Base-by-base conservation (phyloP, 2,888 invertebrate species). In the Agrochola lychnidis region DNA sequence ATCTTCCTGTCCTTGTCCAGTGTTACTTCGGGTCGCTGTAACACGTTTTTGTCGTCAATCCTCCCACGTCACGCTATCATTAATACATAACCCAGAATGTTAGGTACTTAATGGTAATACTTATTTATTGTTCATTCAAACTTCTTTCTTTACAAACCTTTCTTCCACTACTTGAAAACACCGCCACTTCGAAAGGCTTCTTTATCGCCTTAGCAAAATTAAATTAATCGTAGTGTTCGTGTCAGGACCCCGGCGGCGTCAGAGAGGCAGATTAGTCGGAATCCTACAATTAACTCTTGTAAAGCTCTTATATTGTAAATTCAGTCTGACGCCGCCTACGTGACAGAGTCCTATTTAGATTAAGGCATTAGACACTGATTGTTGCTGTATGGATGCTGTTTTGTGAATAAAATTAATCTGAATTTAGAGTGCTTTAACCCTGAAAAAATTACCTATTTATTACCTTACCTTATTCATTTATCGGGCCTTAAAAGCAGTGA, bases 251-350 rank as follows among this genome's bases (percentile, higher is more conserved):
- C 73, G 72, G 67, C 56, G 73, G 75, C 82, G 68, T 78, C 75
- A 70, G 71, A 73, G 69, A 78, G 73, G 70, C 56, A 86, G 90
- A 90, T 91, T 91, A 91, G 78, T 79, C 67, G 67, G 74, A 83
- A 89, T 88, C 88, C 90, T 78, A 85, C 90, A 90, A 91, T 91
- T 90, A 91, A 89, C 89, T 90, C 87, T 86, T 75, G 79, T 79
- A 79, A 86, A 86, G 86, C 89, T 87, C 86, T 84, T 85, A 85
- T 85, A 82, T 88, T 90, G 84, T 86, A 79, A 80, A 90, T 87
- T 89, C 87, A 83, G 79, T 80, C 77, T 83, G 83, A 81, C 82
- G 79, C 81, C 59, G 70, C 64, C 87, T 85, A 88, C 87, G 90
- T 89, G 90, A 88, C 86, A 82, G 82, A 84, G 81, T 82, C 70